A percentile compares a stretch with the other conserved stretches of the same genome.
Conservation (phyloP, 2,888 invertebrate genomes). For the Hipparchia sbordonii region DNA sequence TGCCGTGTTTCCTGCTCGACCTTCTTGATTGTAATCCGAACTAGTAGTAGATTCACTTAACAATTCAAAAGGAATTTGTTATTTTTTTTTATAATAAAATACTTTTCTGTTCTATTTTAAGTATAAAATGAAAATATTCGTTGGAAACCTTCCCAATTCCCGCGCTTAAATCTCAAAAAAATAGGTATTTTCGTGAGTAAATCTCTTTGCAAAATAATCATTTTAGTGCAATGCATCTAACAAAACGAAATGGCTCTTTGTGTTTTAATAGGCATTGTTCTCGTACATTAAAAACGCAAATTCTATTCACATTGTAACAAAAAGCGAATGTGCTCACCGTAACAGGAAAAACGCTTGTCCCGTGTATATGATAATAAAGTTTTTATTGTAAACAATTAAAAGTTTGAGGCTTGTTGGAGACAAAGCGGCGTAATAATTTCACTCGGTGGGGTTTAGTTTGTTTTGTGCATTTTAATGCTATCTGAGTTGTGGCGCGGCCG, state of each 20-base stretch:
- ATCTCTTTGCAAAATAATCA: slow-evolving; percentile 6
- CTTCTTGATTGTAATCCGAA: too few relatives aligned
- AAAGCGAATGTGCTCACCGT: slow-evolving; percentile 35
- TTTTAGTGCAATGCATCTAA: slow-evolving; percentile 15
- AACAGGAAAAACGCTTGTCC: slow-evolving; percentile 40
- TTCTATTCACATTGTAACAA: slow-evolving; percentile 39
- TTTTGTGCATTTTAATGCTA: slow-evolving; percentile 37
- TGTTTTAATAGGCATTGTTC: slow-evolving; percentile 28
- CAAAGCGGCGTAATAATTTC: slow-evolving; percentile 52
- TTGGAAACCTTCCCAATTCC: neutral
- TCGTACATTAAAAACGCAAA: slow-evolving; percentile 38
- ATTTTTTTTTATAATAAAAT: too few relatives aligned
- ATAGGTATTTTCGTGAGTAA: neutral
- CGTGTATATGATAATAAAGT: slow-evolving; percentile 49
- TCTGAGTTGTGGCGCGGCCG: slow-evolving; percentile 19
- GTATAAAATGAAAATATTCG: neutral
- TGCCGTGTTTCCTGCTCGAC: too few relatives aligned
- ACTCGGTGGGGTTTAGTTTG: slow-evolving; percentile 43
- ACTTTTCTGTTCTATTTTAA: too few relatives aligned
- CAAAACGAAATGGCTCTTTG: slow-evolving; percentile 16
- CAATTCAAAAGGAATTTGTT: too few relatives aligned
- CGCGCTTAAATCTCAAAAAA: neutral
- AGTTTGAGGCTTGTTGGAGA: slow-evolving; percentile 50
- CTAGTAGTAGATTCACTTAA: too few relatives aligned
- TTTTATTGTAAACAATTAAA: slow-evolving; percentile 63